These are phyloP conservation scores for Takifugu flavidus DNA, from an alignment of 2,113 vertebrate species.

Conservation along the genomic window DNA sequence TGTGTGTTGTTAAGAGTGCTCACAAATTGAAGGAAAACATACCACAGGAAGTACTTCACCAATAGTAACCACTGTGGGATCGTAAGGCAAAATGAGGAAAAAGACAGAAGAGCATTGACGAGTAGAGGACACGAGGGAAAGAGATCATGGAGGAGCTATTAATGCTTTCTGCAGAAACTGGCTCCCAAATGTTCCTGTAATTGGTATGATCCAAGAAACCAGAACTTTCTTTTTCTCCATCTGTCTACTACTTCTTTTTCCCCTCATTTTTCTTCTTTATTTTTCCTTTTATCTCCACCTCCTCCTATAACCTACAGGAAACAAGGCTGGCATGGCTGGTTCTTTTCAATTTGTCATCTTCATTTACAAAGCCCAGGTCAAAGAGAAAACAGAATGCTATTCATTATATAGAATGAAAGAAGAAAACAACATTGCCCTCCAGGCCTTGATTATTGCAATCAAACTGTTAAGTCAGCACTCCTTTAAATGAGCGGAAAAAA, in stretches of 20 bases:
- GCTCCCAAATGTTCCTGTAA: conserved; percentile 67
- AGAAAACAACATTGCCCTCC: conserved; percentile 19
- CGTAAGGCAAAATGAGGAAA: conserved; percentile 56
- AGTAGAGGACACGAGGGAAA: conserved; percentile 25
- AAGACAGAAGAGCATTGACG: conserved; percentile 15
- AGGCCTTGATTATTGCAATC: conserved; percentile 53
- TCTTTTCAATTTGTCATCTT: conserved; percentile 37
- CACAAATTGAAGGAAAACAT: conserved; percentile 51
- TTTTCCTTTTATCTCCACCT: conserved; percentile 41
- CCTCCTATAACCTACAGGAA: conserved; percentile 36
- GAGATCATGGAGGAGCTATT: conserved; percentile 41
- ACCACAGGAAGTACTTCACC: conserved; percentile 71
- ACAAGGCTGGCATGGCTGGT: background rate
- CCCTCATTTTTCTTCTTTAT: conserved; percentile 10
- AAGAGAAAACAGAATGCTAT: conserved; percentile 39
- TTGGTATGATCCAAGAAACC: conserved; percentile 58
- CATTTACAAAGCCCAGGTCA: conserved; percentile 39
- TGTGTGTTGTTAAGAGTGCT: conserved; percentile 33
- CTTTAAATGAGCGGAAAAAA: conserved; percentile 27
- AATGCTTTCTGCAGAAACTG: conserved; percentile 66
- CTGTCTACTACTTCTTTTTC: conserved; percentile 10
- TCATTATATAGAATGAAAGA: conserved; percentile 15
- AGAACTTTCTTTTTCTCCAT: conserved; percentile 50
- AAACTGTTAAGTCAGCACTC: conserved; percentile 53
- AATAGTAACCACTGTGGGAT: conserved; percentile 67